Conservation (phyloP, 1,140 invertebrate species). For the Leptonema lineaticorne region DNA sequence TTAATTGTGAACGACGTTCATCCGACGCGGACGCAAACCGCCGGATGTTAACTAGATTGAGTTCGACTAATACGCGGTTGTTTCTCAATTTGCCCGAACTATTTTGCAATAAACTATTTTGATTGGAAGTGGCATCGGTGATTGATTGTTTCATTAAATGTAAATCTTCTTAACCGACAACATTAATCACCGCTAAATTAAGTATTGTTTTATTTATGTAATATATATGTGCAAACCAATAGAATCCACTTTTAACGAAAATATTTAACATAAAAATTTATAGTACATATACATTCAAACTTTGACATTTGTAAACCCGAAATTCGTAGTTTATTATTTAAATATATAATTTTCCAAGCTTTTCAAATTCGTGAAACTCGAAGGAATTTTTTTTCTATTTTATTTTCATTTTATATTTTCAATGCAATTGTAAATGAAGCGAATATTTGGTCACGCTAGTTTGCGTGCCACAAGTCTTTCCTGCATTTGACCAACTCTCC, state of each 20-base stretch:
- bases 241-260: too few relatives aligned
- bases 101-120: conserved; percentile 28
- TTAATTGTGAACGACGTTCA: not conserved
- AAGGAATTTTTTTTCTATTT: too few relatives aligned
- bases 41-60: conserved; percentile 21
- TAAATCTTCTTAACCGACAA: not conserved
- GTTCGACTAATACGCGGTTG: conserved; percentile 32
- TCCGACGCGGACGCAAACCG: not conserved
- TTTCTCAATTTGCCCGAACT: conserved; percentile 30
- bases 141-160: conserved; percentile 8
- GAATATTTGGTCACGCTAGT: conserved; percentile 18
- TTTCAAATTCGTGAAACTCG: too few relatives aligned
- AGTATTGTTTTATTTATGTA: not conserved
- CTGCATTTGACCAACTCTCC: not conserved
- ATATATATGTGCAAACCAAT: not conserved
- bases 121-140: conserved; percentile 11
- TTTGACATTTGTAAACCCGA: too few relatives aligned
- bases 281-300: too few relatives aligned
- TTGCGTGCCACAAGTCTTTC: conserved; percentile 24
- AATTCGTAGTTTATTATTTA: too few relatives aligned
- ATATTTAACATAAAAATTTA: too few relatives aligned
- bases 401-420: too few relatives aligned
- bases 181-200: conserved; percentile 16
- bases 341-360: too few relatives aligned
- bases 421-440: too few relatives aligned